These are phyloP conservation scores for Speoplatyrhinus poulsoni DNA, from an alignment of 2,113 vertebrate genomes.

Conservation along the genomic window DNA sequence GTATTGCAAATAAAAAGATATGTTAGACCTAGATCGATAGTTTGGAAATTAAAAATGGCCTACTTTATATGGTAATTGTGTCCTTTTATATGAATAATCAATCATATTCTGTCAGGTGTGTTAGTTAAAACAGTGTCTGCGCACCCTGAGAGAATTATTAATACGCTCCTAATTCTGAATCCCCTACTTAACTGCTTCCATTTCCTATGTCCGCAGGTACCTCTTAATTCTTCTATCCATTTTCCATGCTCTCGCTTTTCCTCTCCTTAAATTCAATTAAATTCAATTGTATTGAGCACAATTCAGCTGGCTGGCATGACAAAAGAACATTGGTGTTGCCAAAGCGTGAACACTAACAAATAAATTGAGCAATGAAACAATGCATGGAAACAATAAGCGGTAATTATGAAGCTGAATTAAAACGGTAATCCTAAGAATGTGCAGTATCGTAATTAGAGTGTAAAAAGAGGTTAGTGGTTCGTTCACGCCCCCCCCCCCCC, in stretches of 20 bases:
- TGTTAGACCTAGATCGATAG: background rate
- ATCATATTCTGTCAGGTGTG: constrained; percentile 45
- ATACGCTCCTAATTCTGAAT: constrained; percentile 38
- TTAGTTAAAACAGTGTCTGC: constrained; percentile 30
- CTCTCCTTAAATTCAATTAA: constrained; percentile 47
- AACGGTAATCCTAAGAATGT: constrained; percentile 56
- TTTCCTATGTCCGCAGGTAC: constrained; percentile 36
- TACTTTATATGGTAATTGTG: constrained; percentile 63
- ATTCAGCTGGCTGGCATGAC: constrained; percentile 62
- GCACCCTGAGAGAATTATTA: constrained; percentile 22
- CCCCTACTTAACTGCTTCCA: constrained; percentile 12
- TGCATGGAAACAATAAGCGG: constrained; percentile 58
- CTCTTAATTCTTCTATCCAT: constrained; percentile 9
- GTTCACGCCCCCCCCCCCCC: background rate
- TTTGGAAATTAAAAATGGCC: constrained; percentile 35
- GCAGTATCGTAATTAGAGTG: constrained; percentile 51
- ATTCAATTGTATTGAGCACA: constrained; percentile 55
- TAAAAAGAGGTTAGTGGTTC: constrained; percentile 41
- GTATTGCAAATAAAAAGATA: constrained; percentile 4
- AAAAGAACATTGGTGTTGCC: constrained; percentile 60
- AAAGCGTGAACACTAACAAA: constrained; percentile 69
- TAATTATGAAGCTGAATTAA: constrained; percentile 68
- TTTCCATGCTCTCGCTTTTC: constrained; percentile 10
- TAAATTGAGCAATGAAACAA: constrained; percentile 73
- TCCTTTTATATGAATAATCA: constrained; percentile 59